Evolutionary conservation across 2,113 vertebrate genomes (phyloP).

Genomic region (Pseudorhombus dupliciocellatus): DNA sequence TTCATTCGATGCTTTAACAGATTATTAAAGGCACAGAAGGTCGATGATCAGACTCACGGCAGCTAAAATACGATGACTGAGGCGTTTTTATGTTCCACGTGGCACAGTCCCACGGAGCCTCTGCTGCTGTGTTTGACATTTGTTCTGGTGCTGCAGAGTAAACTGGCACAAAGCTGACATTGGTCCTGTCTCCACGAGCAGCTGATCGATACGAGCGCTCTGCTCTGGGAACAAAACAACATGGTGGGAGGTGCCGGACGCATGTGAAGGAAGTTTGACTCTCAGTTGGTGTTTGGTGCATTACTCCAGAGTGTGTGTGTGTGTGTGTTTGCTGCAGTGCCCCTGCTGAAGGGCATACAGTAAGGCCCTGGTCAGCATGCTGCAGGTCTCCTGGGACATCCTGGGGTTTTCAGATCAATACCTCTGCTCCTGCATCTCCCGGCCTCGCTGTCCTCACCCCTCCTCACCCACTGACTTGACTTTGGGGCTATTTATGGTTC

Average conservation of each 20-base stretch:
- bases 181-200: slow-evolving; percentile 4
- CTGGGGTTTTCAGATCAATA: slow-evolving; percentile 69
- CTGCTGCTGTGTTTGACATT: slow-evolving; percentile 10
- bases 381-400: slow-evolving; percentile 61
- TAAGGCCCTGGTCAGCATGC: slow-evolving; percentile 74
- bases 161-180: slow-evolving; percentile 19
- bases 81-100: neutral
- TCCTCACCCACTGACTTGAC: slow-evolving; percentile 59
- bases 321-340: slow-evolving; percentile 72
- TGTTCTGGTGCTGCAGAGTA: slow-evolving; percentile 2
- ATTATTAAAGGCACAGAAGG: too few species aligned
- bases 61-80: too few species aligned
- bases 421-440: slow-evolving; percentile 56
- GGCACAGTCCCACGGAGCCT: neutral
- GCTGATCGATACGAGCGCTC: slow-evolving; percentile 32
- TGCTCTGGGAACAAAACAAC: neutral
- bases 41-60: too few species aligned
- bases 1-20: too few species aligned
- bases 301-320: slow-evolving; percentile 29
- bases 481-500: slow-evolving; percentile 76
- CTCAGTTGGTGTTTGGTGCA: slow-evolving; percentile 59
- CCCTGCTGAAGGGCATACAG: slow-evolving; percentile 72
- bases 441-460: slow-evolving; percentile 47
- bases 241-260: slow-evolving; percentile 19
- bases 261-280: slow-evolving; percentile 22